Evolutionary conservation across 2,888 invertebrate species (phyloP), one percentile per base, ranked within the genome.

Genomic region (Polymixis flavicincta): DNA sequence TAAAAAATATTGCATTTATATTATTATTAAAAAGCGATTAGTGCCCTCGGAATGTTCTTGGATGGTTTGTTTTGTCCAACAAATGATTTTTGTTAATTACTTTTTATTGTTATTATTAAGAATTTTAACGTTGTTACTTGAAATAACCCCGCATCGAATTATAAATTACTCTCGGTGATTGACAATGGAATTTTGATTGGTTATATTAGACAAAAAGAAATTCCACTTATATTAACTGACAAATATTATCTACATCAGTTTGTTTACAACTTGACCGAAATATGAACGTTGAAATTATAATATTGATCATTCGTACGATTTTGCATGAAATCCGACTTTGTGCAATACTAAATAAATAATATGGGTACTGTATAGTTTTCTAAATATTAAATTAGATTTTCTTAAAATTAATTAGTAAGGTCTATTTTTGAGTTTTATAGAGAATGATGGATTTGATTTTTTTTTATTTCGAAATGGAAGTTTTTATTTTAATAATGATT

Each of bases 81-180:
- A 90, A 90, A 90, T 91, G 90, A 92, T 94, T 96, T 95, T 96
- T 96, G 95, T 96, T 96, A 92, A 92, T 94, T 94, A 94, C 93
- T 94, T 94, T 95, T 95, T 95, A 95, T 96, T 96, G 96, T 96
- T 96, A 95, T 96, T 93, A 95, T 95, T 96, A 95, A 96, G 94
- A 95, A 92, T 95, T 96, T 96, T 95, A 95, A 96, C 92, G 91
- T 96, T 96, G 96, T 96, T 96, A 93, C 93, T 89, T 93, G 92
- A 95, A 94, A 95, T 93, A 85, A 89, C 87, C 88, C 88, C 89
- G 79, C 84, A 89, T 86, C 87, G 89, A 86, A 85, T 88, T 74
- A 70, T 76, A 87, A 91, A 91, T 91, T 89, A 89, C 90, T 87
- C 76, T 85, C 78, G 78, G 82, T 88, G 86, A 89, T 89, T 89